phyloP scores from a whole-genome alignment of 1,140 invertebrate genomes.

The Luehdorfia chinensis region DNA sequence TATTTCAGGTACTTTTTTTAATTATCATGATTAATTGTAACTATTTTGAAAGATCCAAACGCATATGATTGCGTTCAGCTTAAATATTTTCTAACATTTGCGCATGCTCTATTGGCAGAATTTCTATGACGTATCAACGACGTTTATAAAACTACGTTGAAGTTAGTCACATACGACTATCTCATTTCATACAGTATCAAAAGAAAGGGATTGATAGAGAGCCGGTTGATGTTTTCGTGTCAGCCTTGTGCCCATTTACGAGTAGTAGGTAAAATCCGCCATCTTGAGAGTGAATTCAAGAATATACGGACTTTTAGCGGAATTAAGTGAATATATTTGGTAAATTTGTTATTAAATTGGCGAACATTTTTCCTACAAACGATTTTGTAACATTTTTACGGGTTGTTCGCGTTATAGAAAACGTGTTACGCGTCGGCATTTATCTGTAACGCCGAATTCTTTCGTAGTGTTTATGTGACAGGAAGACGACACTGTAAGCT shows the following conservation, averaged over 20 bases:
- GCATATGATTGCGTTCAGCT: slow-evolving; percentile 36
- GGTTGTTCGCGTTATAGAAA: slow-evolving; percentile 51
- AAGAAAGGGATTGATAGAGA: slow-evolving; percentile 70
- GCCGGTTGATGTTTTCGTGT: slow-evolving; percentile 76
- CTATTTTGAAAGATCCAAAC: slow-evolving; percentile 33
- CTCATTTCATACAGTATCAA: slow-evolving; percentile 57
- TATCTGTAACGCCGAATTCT: slow-evolving; percentile 66
- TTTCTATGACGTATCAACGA: slow-evolving; percentile 67
- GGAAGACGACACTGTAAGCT: slow-evolving; percentile 72
- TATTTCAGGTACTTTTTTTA: too few species aligned
- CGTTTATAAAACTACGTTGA: slow-evolving; percentile 57
- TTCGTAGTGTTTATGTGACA: slow-evolving; percentile 76
- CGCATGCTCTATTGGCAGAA: slow-evolving; percentile 70
- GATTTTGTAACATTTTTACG: slow-evolving; percentile 39
- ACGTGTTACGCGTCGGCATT: slow-evolving; percentile 44
- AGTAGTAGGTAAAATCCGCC: slow-evolving; percentile 77
- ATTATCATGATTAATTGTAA: too few species aligned
- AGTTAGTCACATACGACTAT: slow-evolving; percentile 61
- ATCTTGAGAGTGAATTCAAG: slow-evolving; percentile 77
- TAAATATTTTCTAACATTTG: slow-evolving; percentile 47
- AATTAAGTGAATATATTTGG: slow-evolving; percentile 68
- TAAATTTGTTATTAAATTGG: slow-evolving; percentile 73
- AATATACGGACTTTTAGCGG: slow-evolving; percentile 73
- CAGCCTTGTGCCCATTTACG: slow-evolving; percentile 77
- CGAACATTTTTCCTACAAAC: slow-evolving; percentile 41